Percentiles rank a stretch among this genome's conserved stretches.
These are phyloP conservation scores for Lycocerus yunnanus DNA, from an alignment of 2,888 invertebrate species.

Conservation along the genomic window DNA sequence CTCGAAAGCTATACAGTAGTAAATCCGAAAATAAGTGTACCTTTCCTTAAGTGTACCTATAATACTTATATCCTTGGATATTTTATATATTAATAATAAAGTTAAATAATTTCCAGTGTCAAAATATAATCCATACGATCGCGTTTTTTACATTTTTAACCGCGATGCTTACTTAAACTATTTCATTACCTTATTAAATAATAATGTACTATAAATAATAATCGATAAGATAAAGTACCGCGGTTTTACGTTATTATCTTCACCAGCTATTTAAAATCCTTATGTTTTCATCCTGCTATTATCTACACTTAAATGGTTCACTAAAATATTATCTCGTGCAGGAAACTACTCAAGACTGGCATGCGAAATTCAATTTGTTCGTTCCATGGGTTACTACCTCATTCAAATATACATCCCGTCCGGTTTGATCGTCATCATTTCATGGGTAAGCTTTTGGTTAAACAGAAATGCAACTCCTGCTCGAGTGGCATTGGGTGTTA, in stretches of 20 bases:
- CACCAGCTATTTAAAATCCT: not conserved
- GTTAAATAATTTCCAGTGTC: not conserved
- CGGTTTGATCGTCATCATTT: slow-evolving; percentile 95
- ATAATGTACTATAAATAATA: not conserved
- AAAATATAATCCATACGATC: not conserved
- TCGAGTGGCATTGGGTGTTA: slow-evolving; percentile 90
- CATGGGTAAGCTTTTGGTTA: slow-evolving; percentile 97
- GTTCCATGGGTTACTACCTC: slow-evolving; percentile 98
- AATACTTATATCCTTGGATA: not conserved
- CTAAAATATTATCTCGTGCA: slow-evolving; percentile 50
- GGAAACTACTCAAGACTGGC: slow-evolving; percentile 96
- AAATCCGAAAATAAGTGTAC: not conserved
- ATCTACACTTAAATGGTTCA: not conserved
- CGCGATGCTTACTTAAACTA: not conserved
- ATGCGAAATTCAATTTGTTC: slow-evolving; percentile 95
- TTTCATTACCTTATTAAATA: not conserved
- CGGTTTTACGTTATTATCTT: slow-evolving; percentile 1
- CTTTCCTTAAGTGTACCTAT: too few species aligned
- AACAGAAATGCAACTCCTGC: slow-evolving; percentile 95
- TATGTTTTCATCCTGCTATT: slow-evolving; percentile 9
- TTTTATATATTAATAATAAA: not conserved
- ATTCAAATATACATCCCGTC: slow-evolving; percentile 99
- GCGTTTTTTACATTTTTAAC: not conserved
- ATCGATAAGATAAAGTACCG: not conserved
- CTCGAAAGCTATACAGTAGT: not conserved